Evolutionary conservation across 2,113 vertebrate species (phyloP).

Genomic region (Urocynchramus pylzowi): DNA sequence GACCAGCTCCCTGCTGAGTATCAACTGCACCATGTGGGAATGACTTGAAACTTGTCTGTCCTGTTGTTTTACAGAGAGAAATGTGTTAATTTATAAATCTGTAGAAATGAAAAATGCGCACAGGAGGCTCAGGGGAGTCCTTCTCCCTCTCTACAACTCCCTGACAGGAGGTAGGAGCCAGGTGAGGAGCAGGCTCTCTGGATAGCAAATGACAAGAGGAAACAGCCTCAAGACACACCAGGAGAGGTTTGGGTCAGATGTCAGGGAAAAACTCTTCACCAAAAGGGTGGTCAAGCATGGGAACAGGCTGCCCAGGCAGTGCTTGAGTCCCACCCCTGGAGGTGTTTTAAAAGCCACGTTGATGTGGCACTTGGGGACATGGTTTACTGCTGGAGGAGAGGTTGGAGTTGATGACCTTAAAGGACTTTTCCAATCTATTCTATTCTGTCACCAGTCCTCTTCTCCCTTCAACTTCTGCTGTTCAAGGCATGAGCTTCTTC

Average conservation of each 20-base stretch:
- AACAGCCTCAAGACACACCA: rapidly evolving
- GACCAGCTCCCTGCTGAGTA: neutral
- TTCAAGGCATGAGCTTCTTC: neutral
- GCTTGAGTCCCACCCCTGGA: neutral
- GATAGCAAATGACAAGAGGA: neutral
- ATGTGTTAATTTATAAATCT: neutral
- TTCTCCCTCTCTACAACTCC: neutral
- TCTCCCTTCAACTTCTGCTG: neutral
- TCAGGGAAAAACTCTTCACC: neutral
- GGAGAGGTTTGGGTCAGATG: neutral
- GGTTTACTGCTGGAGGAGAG: neutral
- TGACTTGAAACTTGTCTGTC: neutral
- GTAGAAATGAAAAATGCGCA: neutral
- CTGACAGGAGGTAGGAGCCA: neutral
- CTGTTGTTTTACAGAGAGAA: neutral
- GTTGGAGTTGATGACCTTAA: neutral
- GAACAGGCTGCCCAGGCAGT: neutral
- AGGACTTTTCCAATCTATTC: neutral
- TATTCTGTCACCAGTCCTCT: neutral
- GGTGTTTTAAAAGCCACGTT: neutral
- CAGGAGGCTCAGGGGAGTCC: neutral
- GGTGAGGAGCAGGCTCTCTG: neutral
- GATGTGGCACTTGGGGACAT: neutral
- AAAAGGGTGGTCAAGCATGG: neutral
- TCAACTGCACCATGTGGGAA: rapidly evolving